Base-by-base conservation (phyloP, 2,888 invertebrate genomes). In the Spialia ferax region DNA sequence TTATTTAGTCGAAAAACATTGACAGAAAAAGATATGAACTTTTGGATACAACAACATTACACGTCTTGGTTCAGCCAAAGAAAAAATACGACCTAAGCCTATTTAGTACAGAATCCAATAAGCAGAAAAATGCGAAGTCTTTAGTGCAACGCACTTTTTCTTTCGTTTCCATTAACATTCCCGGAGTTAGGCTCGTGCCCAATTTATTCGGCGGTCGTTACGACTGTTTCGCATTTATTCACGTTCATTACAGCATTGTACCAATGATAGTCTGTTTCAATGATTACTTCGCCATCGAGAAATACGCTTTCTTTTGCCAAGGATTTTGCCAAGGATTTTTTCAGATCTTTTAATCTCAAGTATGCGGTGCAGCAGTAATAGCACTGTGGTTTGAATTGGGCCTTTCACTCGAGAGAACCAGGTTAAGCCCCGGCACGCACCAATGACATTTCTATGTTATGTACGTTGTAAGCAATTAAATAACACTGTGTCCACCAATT, bases 131-230 rank as follows among this genome's bases (percentile, higher is more conserved):
- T 62, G 50, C 50, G 10, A 22, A 62, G 32, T 62, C 32, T 48
- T 62, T 50, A 50, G 61, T 35, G 48, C 29, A 32, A 52, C 38
- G 54, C 54, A 61, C 48, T 61, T 61, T 67, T 56, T 61, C 66
- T 54, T 68, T 57, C 52, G 48, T 82, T 86, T 85, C 82, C 79
- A 86, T 86, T 86, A 85, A 83, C 82, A 83, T 86, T 83, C 81
- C 76, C 73, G 72, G 74, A 72, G 78, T 78, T 79, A 83, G 85
- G 80, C 79, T 78, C 81, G 83, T 79, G 79, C 83, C 81, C 80
- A 79, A 83, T 86, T 86, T 84, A 79, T 80, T 80, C 75, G 70
- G 76, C 74, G 73, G 74, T 75, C 75, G 78, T 79, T 82, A 77
- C 75, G 78, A 80, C 76, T 78, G 79, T 80, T 75, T 71, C 71